Conservation (phyloP, 2,113 vertebrate species). For the Tamias sibiricus region DNA sequence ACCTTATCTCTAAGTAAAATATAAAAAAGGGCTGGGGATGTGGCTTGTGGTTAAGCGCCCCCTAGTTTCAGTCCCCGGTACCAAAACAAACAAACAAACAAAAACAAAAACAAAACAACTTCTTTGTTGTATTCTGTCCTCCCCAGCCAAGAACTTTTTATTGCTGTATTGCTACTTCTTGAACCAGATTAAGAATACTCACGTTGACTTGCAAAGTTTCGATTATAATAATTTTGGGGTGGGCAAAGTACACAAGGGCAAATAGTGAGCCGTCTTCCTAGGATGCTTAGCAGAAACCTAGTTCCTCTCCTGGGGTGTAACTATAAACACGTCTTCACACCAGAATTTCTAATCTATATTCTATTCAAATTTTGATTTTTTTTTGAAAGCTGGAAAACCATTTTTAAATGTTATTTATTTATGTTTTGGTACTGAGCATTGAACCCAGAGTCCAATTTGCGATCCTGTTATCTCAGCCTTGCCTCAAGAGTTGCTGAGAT, state of each 20-base stretch:
- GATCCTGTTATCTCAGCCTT: no score
- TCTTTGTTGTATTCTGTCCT: conserved; percentile 1
- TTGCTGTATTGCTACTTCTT: neutral
- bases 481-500: no score
- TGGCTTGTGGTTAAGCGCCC: no score
- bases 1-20: no score
- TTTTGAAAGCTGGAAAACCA: no score
- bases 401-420: no score
- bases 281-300: neutral
- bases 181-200: conserved; percentile 8
- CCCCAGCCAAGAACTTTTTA: neutral
- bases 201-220: neutral
- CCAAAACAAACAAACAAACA: no score
- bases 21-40: no score
- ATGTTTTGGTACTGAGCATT: no score
- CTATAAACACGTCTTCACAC: neutral
- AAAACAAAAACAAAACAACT: neutral
- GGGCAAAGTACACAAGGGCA: neutral
- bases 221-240: neutral
- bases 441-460: no score
- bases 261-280: neutral
- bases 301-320: neutral
- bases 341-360: neutral
- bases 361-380: neutral
- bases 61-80: no score